phyloP scores from a whole-genome alignment of 2,888 invertebrate genomes.

The Dryobota labecula region DNA sequence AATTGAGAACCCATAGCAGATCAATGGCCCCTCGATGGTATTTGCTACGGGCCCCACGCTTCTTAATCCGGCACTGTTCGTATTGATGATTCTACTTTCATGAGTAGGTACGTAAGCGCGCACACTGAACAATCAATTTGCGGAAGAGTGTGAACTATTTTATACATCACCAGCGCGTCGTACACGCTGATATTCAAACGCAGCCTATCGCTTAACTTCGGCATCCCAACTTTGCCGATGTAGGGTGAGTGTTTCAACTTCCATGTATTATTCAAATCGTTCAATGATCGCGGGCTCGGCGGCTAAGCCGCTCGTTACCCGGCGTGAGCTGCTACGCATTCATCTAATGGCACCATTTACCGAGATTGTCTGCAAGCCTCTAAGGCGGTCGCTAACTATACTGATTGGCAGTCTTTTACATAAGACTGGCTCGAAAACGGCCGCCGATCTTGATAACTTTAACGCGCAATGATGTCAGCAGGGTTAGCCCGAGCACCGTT shows the following conservation, averaged over 20 bases:
- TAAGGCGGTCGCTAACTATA: constrained; percentile 70
- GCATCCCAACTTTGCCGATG: constrained; percentile 48
- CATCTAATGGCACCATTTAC: constrained; percentile 83
- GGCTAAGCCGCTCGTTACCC: constrained; percentile 74
- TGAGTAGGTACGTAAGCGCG: background rate
- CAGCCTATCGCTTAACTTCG: constrained; percentile 35
- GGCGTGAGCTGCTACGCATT: constrained; percentile 73
- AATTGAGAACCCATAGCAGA: too few species aligned
- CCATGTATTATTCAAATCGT: constrained; percentile 86
- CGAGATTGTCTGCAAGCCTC: constrained; percentile 78
- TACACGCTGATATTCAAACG: constrained; percentile 27
- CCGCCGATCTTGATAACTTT: constrained; percentile 40
- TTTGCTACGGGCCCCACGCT: too few species aligned
- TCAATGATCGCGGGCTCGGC: constrained; percentile 76
- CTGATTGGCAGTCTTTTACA: constrained; percentile 72
- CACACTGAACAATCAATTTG: constrained; percentile 28
- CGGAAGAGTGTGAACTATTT: constrained; percentile 37
- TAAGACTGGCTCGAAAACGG: constrained; percentile 42
- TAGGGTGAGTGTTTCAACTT: constrained; percentile 72
- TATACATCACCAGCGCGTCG: constrained; percentile 13
- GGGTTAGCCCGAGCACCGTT: too few species aligned
- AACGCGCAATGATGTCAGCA: constrained; percentile 5
- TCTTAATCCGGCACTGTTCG: too few species aligned
- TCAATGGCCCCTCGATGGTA: too few species aligned
- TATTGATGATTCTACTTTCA: background rate